Base-by-base conservation (phyloP, 2,113 vertebrate species). In the Chlorocebus sabaeus region DNA sequence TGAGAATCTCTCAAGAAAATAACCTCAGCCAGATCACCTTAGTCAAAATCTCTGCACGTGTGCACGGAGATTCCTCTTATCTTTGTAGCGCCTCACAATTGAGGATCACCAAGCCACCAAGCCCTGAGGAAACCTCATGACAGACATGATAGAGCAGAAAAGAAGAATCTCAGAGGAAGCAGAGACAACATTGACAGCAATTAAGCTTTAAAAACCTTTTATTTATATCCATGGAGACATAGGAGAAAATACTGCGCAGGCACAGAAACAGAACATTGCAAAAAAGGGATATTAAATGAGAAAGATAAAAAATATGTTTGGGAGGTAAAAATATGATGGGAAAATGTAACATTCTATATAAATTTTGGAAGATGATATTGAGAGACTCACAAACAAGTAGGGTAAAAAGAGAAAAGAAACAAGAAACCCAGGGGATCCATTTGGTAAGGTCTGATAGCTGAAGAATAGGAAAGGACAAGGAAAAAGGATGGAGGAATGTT, bases 261-360 rank as follows among this genome's bases (percentile, higher is more conserved):
- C 72, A 83, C 45, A 82, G 83, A 95, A 85, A 59, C 23, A 73
- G 38, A 35, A 18, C 64, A 52, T 52, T 88, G n/a, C 38, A 48
- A 38, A 68, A 93, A 80, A 87, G 30, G 32, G 64, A 73, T 90
- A 73, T 40, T 82, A 59, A 45, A 67, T 52, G 40, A 81, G 22
- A 59, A 12, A n/a, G 38, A 48, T 45, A 25, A 30, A 45, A 85
- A 93, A 88, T 52, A 52, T 17, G 0, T 43, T 80, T 70, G 25
- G 10, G 67, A 90, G 30, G 94, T 92, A 94, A 68, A 88, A 80
- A 59, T 55, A 8, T 18, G 38, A 86, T 1, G n/a, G 23, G 68
- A 84, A 68, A 81, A 78, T 89, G 72, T 92, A 84, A 95, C 75
- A 88, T 68, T 95, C 64, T 88, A 84, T 84, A 70, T 38, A 76